phyloP scores from a whole-genome alignment of 2,113 vertebrate genomes.

The Mobula birostris region DNA sequence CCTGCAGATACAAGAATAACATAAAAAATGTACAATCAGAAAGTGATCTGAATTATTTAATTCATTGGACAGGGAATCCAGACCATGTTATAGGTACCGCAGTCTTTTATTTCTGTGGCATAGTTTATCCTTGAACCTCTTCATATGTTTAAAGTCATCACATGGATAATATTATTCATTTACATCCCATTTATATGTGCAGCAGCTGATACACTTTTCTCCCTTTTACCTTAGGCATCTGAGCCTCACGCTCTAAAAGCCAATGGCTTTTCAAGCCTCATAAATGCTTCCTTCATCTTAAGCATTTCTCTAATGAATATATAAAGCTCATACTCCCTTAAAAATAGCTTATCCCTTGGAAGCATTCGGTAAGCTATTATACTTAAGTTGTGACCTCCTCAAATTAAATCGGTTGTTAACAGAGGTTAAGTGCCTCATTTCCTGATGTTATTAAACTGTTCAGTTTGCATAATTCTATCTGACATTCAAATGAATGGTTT shows the following conservation, averaged over 20 bases:
- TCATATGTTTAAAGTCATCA: neutral
- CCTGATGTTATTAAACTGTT: slow-evolving; percentile 31
- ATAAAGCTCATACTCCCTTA: neutral
- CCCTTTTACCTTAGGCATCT: neutral
- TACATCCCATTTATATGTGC: neutral
- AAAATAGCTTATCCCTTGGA: neutral
- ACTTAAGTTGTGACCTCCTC: slow-evolving; percentile 10
- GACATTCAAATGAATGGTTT: slow-evolving; percentile 25
- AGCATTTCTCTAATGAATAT: neutral
- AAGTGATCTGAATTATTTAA: neutral
- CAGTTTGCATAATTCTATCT: slow-evolving; percentile 12
- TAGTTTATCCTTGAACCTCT: neutral
- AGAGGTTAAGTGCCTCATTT: slow-evolving; percentile 35
- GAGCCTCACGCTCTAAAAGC: neutral
- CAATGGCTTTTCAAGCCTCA: neutral
- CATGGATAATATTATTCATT: neutral
- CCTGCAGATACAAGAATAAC: neutral
- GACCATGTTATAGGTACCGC: neutral
- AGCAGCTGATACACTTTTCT: neutral
- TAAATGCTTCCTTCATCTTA: slow-evolving; percentile 22
- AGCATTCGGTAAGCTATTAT: neutral
- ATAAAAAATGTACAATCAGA: neutral
- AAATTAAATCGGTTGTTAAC: slow-evolving; percentile 28
- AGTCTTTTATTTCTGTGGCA: neutral
- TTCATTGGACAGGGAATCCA: neutral